Evolutionary conservation across 1,140 invertebrate species (phyloP), one percentile per base, ranked within the genome.

Genomic region (Leptinotarsa texana): DNA sequence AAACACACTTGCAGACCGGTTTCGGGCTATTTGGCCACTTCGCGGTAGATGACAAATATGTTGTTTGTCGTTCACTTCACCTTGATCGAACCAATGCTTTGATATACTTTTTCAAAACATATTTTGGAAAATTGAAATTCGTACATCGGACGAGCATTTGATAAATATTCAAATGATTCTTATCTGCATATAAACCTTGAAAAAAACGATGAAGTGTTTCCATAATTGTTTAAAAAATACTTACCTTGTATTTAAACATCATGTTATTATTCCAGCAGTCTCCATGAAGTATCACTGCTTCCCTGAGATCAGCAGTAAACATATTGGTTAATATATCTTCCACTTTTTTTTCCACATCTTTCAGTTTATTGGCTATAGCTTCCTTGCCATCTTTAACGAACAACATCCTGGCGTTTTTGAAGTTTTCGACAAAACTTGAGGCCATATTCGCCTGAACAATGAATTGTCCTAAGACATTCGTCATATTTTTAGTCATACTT

Each of bases 241-340:
- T 73, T 75, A 81, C 83, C 33, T 86, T 74, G 74, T 88, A 88
- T 81, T 86, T 85, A 77, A 88, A 89, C 84, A 89, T 85, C 75
- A 89, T 87, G 74, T 89, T 89, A 75, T 89, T 89, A 13, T 86
- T 85, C 88, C 88, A 89, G 33, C 87, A 87, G 78, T 89, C 88
- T 11, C 88, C 88, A 77, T 89, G 88, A 68, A 86, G 83, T 13
- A 88, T 77, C 0, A 88, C 87, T 27, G 78, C 77, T 21, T 77
- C 62, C 3, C 75, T 74, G 61, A 77, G 73, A 22, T 71, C 48
- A 17, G 72, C 61, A 69, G 69, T 42, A 0, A 8, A 18, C 21
- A 51, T 61, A 21, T 79, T 77, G n/a, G 61, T 71, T 33, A 80
- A 24, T 68, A 62, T 69, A 27, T 70, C 70, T 51, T 76, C 63